These are phyloP conservation scores for Andinoacara biseriatus DNA, from an alignment of 2,113 vertebrate genomes.

Conservation along the genomic window DNA sequence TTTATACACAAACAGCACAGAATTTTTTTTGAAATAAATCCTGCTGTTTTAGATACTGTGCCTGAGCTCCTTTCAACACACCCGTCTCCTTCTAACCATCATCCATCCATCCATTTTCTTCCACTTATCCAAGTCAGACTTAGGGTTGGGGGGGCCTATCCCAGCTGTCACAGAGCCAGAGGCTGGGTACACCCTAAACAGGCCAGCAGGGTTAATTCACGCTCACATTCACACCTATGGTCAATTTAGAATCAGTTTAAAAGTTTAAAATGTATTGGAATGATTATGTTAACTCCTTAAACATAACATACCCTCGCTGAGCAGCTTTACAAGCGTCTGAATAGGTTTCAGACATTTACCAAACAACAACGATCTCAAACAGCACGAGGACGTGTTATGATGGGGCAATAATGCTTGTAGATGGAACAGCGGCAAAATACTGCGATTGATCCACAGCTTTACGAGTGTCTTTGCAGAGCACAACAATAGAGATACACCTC, in stretches of 20 bases:
- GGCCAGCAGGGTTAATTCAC: too few relatives aligned
- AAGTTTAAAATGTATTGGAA: neutral
- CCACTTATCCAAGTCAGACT: neutral
- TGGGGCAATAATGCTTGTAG: neutral
- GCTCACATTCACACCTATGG: neutral
- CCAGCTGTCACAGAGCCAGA: neutral
- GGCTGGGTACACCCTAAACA: accelerated
- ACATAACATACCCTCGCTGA: too few relatives aligned
- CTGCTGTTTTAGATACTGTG: neutral
- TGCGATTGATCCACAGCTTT: neutral
- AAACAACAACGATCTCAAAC: neutral
- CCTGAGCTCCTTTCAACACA: neutral
- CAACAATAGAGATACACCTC: slow-evolving; percentile 30
- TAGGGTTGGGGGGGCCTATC: accelerated
- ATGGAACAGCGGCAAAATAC: neutral
- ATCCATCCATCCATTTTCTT: neutral
- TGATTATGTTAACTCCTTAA: neutral
- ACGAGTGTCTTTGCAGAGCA: neutral
- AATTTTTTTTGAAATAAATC: neutral
- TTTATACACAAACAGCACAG: neutral
- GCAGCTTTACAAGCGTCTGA: neutral
- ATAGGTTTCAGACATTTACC: too few relatives aligned
- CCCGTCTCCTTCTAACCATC: neutral
- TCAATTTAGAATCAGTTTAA: neutral
- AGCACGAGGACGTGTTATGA: neutral